Evolutionary conservation across 2,888 invertebrate species (phyloP), one percentile per base, ranked within the genome.

Genomic region (Hedya salicella): DNA sequence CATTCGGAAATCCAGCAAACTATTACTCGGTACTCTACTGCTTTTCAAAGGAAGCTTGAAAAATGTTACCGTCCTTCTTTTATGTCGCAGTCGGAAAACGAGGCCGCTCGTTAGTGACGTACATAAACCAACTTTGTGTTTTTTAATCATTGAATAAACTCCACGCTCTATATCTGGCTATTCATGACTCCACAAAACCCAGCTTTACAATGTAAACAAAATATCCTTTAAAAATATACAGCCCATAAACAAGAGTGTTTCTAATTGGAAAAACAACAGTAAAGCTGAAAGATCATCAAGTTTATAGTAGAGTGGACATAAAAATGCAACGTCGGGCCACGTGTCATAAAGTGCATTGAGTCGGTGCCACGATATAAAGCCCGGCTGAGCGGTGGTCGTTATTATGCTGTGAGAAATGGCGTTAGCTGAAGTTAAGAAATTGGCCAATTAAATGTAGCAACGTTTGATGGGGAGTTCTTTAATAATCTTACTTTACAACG

Each of bases 251-350:
- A 70, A 66, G 67, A 68, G 64, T 70, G 68, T 70, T 74, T 70
- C 74, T 82, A 81, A 82, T 82, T 82, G 80, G 78, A 78, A 75
- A 71, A 69, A 68, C 68, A 75, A 74, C 74, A 64, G 73, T 71
- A 68, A 74, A 76, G 68, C 78, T 77, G 77, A 77, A 80, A 79
- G 78, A 76, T 78, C 78, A 72, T 79, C 77, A 75, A 74, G 73
- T 79, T 80, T 76, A 76, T 74, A 73, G 72, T 75, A 71, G 73
- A 70, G 70, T 69, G 73, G 69, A 71, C 71, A 66, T 78, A 74
- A 79, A 77, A 75, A 69, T 69, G 71, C 68, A 63, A 70, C 71
- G 68, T 57, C 57, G 30, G 57, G 69, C 72, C 62, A 69, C 62
- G 68, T 53, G 71, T 62, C 69, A 68, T 75, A 76, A 76, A 75